Conservation (phyloP, 2,797 vertebrate genomes). For the Gymnopithys bicolor region DNA sequence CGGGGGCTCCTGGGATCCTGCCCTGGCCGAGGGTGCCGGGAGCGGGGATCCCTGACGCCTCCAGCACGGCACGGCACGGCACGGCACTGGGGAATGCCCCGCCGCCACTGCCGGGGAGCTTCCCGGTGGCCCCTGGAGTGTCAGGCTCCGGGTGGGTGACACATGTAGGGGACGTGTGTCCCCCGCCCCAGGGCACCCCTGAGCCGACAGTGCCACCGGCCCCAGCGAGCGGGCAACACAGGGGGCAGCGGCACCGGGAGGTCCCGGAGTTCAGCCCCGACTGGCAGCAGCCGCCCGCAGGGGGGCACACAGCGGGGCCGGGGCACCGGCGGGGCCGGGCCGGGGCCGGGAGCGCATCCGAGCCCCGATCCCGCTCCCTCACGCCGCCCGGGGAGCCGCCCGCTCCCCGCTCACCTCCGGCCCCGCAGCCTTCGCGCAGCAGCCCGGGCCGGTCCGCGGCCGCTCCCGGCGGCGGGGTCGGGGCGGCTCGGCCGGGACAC, state of each 20-base stretch:
- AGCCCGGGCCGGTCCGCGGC: background rate
- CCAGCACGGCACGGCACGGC: background rate
- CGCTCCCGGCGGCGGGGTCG: background rate
- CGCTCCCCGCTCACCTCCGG: conserved; percentile 32
- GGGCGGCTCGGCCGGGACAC: background rate
- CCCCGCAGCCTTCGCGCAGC: conserved; percentile 19
- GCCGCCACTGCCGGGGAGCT: background rate
- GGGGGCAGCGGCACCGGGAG: background rate
- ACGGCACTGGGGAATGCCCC: background rate
- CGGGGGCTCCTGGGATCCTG: background rate
- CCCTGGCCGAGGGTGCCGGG: background rate
- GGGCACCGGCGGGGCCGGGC: background rate
- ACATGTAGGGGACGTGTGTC: background rate
- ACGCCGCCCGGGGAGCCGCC: conserved; percentile 23
- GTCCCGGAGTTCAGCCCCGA: background rate
- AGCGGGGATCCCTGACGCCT: background rate
- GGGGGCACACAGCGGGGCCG: background rate
- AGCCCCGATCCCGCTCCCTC: background rate
- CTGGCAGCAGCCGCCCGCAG: background rate
- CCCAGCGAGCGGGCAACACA: background rate
- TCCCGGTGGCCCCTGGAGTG: background rate
- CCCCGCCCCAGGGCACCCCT: too few relatives aligned
- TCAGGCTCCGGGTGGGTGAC: background rate
- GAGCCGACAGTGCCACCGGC: background rate
- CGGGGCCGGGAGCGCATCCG: background rate